Evolutionary conservation across 2,797 vertebrate species (phyloP).

Genomic region (Ceyx erithaca): DNA sequence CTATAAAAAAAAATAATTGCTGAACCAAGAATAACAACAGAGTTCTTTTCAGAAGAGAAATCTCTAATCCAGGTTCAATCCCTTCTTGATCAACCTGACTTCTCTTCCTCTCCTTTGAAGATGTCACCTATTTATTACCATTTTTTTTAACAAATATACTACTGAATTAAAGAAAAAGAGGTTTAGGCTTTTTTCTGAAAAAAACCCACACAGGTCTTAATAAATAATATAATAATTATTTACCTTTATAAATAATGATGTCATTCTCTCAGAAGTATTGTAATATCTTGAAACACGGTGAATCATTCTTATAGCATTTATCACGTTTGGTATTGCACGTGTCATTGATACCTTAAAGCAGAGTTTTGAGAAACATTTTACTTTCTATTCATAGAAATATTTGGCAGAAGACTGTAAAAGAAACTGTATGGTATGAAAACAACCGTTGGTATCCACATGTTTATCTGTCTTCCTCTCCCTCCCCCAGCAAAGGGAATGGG

Average conservation of each 20-base stretch:
- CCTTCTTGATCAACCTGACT: background rate
- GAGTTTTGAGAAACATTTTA: background rate
- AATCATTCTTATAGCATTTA: slow-evolving; percentile 84
- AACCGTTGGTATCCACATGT: background rate
- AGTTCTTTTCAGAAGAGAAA: background rate
- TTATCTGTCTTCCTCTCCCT: background rate
- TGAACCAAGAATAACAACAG: background rate
- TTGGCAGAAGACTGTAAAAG: background rate
- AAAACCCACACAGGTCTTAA: background rate
- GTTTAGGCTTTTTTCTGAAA: background rate
- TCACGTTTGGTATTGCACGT: slow-evolving; percentile 81
- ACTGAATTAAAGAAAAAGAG: background rate
- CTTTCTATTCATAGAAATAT: background rate
- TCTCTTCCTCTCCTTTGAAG: background rate
- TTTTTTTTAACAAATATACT: background rate
- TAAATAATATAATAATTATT: background rate
- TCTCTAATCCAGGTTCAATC: background rate
- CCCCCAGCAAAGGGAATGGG: background rate
- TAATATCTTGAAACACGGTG: slow-evolving; percentile 82
- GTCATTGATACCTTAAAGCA: slow-evolving; percentile 83
- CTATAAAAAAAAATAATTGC: background rate
- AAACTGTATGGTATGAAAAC: background rate
- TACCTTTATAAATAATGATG: slow-evolving; percentile 85
- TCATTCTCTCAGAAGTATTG: slow-evolving; percentile 84
- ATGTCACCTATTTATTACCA: background rate